A percentile compares a stretch with the other conserved stretches of the same genome.
These are phyloP conservation scores for Epinephelus malabaricus DNA, from an alignment of 2,797 vertebrate species.

Conservation along the genomic window DNA sequence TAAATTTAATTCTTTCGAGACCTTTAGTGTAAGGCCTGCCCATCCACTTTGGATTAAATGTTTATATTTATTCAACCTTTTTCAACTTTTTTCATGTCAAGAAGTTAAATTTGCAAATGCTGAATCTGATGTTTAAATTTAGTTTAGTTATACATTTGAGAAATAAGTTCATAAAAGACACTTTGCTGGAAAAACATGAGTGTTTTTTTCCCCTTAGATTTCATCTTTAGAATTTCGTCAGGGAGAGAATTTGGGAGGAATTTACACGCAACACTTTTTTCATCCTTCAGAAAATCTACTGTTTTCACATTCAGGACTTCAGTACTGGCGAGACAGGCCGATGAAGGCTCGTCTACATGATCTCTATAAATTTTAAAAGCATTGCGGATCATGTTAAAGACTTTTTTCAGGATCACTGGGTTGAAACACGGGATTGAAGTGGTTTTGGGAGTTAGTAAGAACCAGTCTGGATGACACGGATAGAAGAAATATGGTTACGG, in stretches of 20 bases:
- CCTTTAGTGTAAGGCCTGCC: no score
- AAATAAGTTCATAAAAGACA: no score
- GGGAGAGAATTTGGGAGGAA: neutral
- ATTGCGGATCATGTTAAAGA: neutral
- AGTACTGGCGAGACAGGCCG: neutral
- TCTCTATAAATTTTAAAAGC: neutral
- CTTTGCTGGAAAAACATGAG: no score
- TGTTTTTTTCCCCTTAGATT: no score
- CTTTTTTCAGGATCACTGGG: neutral
- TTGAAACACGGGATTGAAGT: neutral
- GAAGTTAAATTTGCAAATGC: no score
- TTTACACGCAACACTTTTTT: neutral
- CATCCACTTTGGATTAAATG: no score
- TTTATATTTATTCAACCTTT: no score
- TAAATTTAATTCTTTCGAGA: no score
- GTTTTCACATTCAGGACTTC: neutral
- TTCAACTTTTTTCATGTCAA: no score
- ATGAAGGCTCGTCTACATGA: neutral
- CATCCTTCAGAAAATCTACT: neutral
- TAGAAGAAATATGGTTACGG: constrained; percentile 31
- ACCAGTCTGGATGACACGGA: neutral
- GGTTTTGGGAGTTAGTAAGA: neutral
- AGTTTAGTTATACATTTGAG: no score
- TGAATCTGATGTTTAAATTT: no score
- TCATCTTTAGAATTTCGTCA: no score